Evolutionary conservation across 2,113 vertebrate genomes (phyloP), one percentile per base, ranked within the genome.

Genomic region (Puffinus mauretanicus): DNA sequence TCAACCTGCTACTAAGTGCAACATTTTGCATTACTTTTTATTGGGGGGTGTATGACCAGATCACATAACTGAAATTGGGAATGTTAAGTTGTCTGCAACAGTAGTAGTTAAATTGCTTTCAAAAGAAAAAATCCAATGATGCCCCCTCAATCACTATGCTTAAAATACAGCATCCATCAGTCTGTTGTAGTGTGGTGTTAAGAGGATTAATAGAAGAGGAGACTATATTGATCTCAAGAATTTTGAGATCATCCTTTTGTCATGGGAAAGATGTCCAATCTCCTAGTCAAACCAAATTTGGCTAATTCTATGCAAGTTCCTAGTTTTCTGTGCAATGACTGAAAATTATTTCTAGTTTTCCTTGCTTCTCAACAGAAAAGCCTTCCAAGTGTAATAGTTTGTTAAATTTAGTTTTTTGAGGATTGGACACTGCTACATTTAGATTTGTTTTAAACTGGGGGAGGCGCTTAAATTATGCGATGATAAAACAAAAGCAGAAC

Each of bases 401-500:
- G 66, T 91, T 94, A 91, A 91, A 77, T 87, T 91, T 65, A 82
- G 40, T 52, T 91, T 75, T 57, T 2, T 85, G 84, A 85, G 73
- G 75, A 72, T 88, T 49, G 19, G 32, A 61, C 38, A 22, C 9
- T 30, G 52, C 84, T 90, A 27, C 87, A 85, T 93, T 57, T 87
- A 93, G 81, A 54, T 72, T 66, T 34, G 16, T 87, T 91, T 73
- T 85, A 66, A 93, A 82, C 46, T 66, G 46, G 64, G 81, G 62
- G 86, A 91, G 54, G 51, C 2, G 2, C 79, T 82, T 85, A 77
- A 85, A 49, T 84, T 76, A 76, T 62, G 83, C 72, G 47, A 4
- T 36, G 42, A 61, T 93, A 82, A 85, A 91, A 93, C 69, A 88
- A 93, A 96, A 95, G 86, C 91, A 80, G 89, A 93, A 42, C 52